Evolutionary conservation across 2,888 invertebrate genomes (phyloP), one percentile per base, ranked within the genome.

Genomic region (Tetheella fluctuosa): DNA sequence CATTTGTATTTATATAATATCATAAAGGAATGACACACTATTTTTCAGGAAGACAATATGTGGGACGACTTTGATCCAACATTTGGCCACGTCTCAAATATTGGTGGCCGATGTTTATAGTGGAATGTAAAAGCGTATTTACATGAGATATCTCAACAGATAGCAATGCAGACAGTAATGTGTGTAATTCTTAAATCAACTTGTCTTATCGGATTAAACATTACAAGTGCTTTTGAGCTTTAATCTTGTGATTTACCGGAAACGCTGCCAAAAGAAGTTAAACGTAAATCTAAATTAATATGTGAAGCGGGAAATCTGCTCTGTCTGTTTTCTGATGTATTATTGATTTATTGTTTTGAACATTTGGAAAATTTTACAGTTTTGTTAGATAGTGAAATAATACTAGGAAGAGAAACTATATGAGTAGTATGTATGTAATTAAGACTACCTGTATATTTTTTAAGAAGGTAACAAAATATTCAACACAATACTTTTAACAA

Each of bases 151-250:
- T 74, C 71, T 64, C 65, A 62, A 60, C 69, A 55, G 73, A 66
- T 73, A 65, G 68, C 69, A 62, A 64, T 60, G 62, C 68, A 74
- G 67, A 74, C 74, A 74, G 69, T 74, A 72, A 70, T 64, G 71
- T 65, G 63, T 67, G 69, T 74, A 70, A 72, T 71, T 65, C 73
- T 74, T 71, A 68, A 70, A 74, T 72, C 72, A 71, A 72, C 74
- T 70, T 72, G 72, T 74, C 74, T 68, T 59, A 59, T 59, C 62
- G 48, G 23, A 52, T 59, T 52, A 68, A 65, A 66, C 69, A 70
- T 71, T 69, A 70, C 64, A 59, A 68, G 64, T 71, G 65, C 20
- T 67, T 34, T 64, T 55, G 57, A 62, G 57, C 67, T 66, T 57
- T 70, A 61, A 70, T 66, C 59, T 48, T 10, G 48, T 48, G 48